These are phyloP conservation scores for Rhabdomys pumilio DNA, from an alignment of 2,797 vertebrate genomes.

Conservation along the genomic window DNA sequence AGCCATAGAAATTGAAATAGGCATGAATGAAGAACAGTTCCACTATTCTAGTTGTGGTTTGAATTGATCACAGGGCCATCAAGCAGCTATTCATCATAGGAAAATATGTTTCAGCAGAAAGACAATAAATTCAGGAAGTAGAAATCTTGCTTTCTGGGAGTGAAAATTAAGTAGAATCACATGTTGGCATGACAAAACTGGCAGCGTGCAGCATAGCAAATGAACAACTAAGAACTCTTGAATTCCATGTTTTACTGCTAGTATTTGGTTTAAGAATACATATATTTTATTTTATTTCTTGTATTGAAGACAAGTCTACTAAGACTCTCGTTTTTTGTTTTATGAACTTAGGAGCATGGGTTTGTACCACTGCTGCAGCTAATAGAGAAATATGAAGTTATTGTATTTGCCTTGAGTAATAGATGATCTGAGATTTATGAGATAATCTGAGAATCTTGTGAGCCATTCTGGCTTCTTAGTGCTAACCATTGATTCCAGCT, in stretches of 20 bases:
- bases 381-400: neutral
- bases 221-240: conserved; percentile 38
- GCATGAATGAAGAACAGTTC: neutral
- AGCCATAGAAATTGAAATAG: conserved; percentile 1
- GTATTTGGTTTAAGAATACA: neutral
- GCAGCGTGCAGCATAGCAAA: neutral
- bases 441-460: neutral
- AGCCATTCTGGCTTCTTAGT: neutral
- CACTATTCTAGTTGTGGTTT: neutral
- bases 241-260: conserved; percentile 1
- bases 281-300: conserved; percentile 27
- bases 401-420: neutral
- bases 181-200: conserved; percentile 19
- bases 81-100: neutral
- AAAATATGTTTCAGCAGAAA: conserved; percentile 22
- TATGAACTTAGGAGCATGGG: neutral
- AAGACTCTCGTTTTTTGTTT: neutral
- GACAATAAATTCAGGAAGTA: neutral
- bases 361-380: neutral
- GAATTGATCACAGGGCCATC: neutral
- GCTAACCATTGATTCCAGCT: neutral
- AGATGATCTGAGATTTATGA: neutral
- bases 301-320: neutral
- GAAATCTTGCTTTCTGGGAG: conserved; percentile 32
- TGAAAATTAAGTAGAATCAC: conserved; percentile 57